Base-by-base conservation (phyloP, 1,140 invertebrate species). In the Cotesia glomerata region DNA sequence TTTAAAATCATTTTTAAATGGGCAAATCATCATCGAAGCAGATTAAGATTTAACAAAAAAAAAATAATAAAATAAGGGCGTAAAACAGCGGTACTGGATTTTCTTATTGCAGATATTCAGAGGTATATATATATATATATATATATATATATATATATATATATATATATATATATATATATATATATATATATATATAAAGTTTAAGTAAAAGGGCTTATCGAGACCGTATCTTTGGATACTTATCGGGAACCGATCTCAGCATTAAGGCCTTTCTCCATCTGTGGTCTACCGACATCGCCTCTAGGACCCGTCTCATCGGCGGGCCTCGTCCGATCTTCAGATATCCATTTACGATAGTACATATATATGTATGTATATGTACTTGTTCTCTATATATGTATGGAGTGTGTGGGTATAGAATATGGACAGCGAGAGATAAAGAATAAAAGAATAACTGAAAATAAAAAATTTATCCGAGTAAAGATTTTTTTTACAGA, bases 181-280 rank as follows among this genome's bases (percentile, higher is more conserved):
- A 76, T 78, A 75, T 71, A 39, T 39, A 8, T 39, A 39, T 5
- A 11, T 45, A 45, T 45, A 45, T 63, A 78, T 73, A 75, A 74
- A 81, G 75, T 80, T 81, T 80, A 78, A 80, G 77, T 80, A 80
- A 82, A 82, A 79, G 78, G 77, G 78, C 79, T 81, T 81, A 83
- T 83, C 80, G 78, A 45, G 49, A 32, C 72, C 66, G 78, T 81
- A 81, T 81, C 81, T 81, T 35, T 64, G 35, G 39, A 45, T 67
- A 34, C 75, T 69, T 80, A 82, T 81, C 78, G 76, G 34, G 16
- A 71, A 18, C 75, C 76, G 75, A 80, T 82, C 79, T 79, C 51
- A 36, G 76, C 76, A 81, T 83, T 81, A 80, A 77, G 75, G 78
- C 77, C 77, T 79, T 78, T 81, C 76, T 77, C 71, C 76, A 73